These are phyloP conservation scores for Campoplex nolae DNA, from an alignment of 2,888 invertebrate genomes.

Conservation along the genomic window DNA sequence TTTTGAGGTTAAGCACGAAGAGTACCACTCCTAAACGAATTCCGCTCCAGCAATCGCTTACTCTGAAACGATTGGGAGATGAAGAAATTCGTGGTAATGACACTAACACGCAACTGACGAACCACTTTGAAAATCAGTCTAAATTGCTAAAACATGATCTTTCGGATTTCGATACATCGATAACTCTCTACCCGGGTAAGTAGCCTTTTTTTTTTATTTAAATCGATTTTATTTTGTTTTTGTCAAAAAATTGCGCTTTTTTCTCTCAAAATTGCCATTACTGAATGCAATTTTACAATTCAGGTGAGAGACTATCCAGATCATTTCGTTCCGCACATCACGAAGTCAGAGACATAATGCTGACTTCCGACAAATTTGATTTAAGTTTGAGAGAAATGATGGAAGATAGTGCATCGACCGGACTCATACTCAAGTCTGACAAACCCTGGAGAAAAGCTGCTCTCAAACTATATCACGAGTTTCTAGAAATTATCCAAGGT, in stretches of 20 bases:
- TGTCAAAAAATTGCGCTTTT: not conserved
- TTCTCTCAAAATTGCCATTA: not conserved
- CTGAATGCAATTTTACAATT: not conserved
- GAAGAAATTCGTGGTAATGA: slow-evolving; percentile 63
- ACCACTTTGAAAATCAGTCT: slow-evolving; percentile 62
- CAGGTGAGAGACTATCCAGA: slow-evolving; percentile 57
- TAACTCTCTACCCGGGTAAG: slow-evolving; percentile 71
- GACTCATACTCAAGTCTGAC: slow-evolving; percentile 79
- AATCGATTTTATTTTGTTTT: not conserved
- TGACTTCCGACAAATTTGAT: slow-evolving; percentile 73
- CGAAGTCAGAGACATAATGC: slow-evolving; percentile 77
- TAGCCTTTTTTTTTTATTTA: not conserved
- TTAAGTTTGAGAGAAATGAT: slow-evolving; percentile 80
- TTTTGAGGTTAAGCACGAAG: slow-evolving; percentile 76
- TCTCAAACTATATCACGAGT: slow-evolving; percentile 80
- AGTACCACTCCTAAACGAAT: slow-evolving; percentile 72
- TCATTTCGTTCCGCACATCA: slow-evolving; percentile 70
- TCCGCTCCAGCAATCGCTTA: slow-evolving; percentile 71
- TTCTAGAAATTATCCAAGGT: slow-evolving; percentile 80
- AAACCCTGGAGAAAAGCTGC: slow-evolving; percentile 80
- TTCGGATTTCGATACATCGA: slow-evolving; percentile 72
- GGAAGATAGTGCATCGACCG: slow-evolving; percentile 81
- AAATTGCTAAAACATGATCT: slow-evolving; percentile 67
- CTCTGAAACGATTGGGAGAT: slow-evolving; percentile 55
- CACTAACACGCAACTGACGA: slow-evolving; percentile 55